phyloP scores from a whole-genome alignment of 2,888 invertebrate species.

The Leucozona laternaria region DNA sequence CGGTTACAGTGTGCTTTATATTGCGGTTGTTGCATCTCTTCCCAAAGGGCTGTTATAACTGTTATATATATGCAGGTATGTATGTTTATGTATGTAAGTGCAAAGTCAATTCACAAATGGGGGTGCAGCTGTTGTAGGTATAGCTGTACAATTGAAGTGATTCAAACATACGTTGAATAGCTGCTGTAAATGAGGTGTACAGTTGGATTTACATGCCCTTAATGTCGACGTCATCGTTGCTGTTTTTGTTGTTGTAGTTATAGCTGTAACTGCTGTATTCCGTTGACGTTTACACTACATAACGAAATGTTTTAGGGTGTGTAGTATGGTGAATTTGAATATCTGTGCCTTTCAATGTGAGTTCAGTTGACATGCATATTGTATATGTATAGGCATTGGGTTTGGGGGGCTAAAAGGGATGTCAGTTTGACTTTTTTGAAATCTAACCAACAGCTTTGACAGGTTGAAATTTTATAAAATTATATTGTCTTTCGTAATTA shows the following conservation, averaged over 20 bases:
- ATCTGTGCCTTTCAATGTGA: constrained; percentile 23
- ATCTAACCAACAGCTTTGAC: constrained; percentile 47
- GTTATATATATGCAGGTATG: not conserved
- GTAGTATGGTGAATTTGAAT: constrained; percentile 18
- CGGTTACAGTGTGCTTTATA: constrained; percentile 61
- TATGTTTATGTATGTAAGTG: not conserved
- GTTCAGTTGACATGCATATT: not conserved
- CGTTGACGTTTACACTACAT: constrained; percentile 49
- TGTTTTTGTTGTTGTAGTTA: constrained; percentile 25
- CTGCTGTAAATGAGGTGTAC: constrained; percentile 71
- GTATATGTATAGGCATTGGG: too few species aligned
- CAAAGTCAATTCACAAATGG: constrained; percentile 40
- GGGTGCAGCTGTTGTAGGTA: constrained; percentile 27
- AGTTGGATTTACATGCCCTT: constrained; percentile 67
- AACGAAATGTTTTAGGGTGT: constrained; percentile 23
- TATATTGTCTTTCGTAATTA: constrained; percentile 51
- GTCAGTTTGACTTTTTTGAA: constrained; percentile 62
- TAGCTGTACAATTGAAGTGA: constrained; percentile 63
- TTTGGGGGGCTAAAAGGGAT: too few species aligned
- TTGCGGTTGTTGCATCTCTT: constrained; percentile 59
- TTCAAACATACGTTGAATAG: constrained; percentile 72
- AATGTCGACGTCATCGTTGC: constrained; percentile 48
- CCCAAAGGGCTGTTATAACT: not conserved
- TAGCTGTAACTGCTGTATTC: constrained; percentile 29
- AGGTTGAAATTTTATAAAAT: constrained; percentile 60